Evolutionary conservation across 2,113 vertebrate species (phyloP).

Genomic region (Hyaena hyaena): DNA sequence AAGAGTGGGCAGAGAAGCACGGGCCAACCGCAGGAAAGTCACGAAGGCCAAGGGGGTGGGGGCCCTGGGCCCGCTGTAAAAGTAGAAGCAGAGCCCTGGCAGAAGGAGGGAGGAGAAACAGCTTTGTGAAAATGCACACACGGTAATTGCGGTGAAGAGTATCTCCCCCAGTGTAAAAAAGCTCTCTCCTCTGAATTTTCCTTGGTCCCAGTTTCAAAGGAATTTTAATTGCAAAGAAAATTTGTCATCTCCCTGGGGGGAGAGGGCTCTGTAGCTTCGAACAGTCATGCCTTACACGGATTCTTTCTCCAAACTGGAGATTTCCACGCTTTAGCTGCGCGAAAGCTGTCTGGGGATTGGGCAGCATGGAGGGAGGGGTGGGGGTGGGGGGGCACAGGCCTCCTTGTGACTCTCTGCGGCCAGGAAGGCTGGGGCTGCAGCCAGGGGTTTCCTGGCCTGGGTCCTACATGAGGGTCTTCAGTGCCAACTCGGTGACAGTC

Average conservation of each 20-base stretch:
- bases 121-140: conserved; percentile 79
- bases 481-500: not conserved
- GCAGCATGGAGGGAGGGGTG: not conserved
- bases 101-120: conserved; percentile 57
- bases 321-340: conserved; percentile 84
- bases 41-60: not conserved
- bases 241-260: conserved; percentile 85
- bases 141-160: conserved; percentile 78
- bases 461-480: not conserved
- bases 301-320: conserved; percentile 82
- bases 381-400: not conserved
- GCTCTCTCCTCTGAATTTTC: conserved; percentile 84
- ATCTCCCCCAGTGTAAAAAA: conserved; percentile 82
- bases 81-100: not conserved
- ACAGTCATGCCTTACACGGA: conserved; percentile 81
- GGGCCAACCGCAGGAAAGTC: not conserved
- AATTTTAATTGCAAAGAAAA: conserved; percentile 91
- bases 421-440: not conserved
- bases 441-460: not conserved
- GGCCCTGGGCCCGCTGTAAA: not conserved
- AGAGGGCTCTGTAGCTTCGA: conserved; percentile 80
- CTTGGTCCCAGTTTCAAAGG: conserved; percentile 88
- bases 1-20: not conserved
- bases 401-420: not conserved
- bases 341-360: conserved; percentile 72